Evolutionary conservation across 2,888 invertebrate species (phyloP).

Genomic region (Chaitophorus viminalis): DNA sequence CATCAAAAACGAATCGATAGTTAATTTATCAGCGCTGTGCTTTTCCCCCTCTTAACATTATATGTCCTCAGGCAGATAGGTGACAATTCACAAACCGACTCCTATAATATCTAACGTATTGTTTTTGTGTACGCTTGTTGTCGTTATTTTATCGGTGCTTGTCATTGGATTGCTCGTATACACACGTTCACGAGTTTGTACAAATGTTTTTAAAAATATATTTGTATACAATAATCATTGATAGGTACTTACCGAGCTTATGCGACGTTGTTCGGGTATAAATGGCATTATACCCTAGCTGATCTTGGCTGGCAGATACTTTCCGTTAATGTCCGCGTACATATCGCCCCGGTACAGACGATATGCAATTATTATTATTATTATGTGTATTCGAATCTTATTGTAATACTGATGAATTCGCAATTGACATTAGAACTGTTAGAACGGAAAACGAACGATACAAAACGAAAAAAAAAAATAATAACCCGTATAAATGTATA

Average conservation of each 20-base stretch:
- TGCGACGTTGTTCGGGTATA: conserved; percentile 31
- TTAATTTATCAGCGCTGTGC: background rate
- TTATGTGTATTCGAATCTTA: background rate
- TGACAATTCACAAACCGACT: background rate
- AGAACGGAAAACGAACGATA: background rate
- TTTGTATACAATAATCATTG: background rate
- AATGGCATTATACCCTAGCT: conserved; percentile 25
- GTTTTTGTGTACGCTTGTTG: too few relatives aligned
- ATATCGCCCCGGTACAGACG: background rate
- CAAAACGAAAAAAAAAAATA: background rate
- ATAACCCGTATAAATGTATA: background rate
- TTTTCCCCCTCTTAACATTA: background rate
- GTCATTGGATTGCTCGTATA: too few relatives aligned
- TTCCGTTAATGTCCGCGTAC: background rate
- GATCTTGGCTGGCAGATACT: background rate
- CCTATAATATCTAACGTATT: background rate
- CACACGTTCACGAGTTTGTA: too few relatives aligned
- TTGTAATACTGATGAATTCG: background rate
- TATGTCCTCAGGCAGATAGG: background rate
- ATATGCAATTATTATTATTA: background rate
- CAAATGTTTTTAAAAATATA: too few relatives aligned
- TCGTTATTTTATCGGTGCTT: too few relatives aligned
- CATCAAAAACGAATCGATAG: background rate
- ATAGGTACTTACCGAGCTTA: conserved; percentile 31
- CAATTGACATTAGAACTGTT: background rate